phyloP scores from a whole-genome alignment of 2,113 vertebrate species.

The Vidua macroura region DNA sequence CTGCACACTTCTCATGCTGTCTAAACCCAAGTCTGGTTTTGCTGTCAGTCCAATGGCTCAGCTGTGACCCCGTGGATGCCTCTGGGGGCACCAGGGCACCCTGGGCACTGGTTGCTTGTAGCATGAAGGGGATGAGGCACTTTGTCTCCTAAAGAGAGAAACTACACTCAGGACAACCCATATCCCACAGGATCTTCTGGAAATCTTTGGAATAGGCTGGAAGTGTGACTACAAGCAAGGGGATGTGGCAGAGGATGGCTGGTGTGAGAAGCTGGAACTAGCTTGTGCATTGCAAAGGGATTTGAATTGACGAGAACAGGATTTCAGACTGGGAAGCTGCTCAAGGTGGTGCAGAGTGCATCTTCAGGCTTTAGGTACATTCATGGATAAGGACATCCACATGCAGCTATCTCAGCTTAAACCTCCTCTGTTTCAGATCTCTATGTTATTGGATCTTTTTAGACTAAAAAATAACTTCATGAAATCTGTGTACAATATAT shows the following conservation, averaged over 20 bases:
- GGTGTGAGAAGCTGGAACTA: background rate
- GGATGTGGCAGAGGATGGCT: background rate
- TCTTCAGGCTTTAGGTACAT: background rate
- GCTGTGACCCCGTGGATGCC: background rate
- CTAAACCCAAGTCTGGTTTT: conserved; percentile 38
- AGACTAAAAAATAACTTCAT: background rate
- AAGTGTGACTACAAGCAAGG: background rate
- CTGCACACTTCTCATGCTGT: conserved; percentile 38
- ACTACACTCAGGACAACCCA: background rate
- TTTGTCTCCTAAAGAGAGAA: background rate
- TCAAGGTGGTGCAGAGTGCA: background rate
- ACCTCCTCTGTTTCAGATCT: background rate
- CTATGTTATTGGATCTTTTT: background rate
- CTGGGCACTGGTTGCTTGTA: background rate
- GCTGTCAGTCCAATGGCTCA: background rate
- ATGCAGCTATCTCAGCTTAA: background rate
- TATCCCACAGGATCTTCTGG: background rate
- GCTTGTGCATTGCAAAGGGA: background rate
- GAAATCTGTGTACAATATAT: background rate
- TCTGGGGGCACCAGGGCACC: background rate
- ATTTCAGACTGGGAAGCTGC: background rate
- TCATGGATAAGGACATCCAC: background rate
- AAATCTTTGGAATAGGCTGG: background rate
- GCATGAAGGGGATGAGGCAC: background rate
- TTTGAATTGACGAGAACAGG: background rate